Evolutionary conservation across 2,888 invertebrate species (phyloP).

Genomic region (Melitaea athalia): DNA sequence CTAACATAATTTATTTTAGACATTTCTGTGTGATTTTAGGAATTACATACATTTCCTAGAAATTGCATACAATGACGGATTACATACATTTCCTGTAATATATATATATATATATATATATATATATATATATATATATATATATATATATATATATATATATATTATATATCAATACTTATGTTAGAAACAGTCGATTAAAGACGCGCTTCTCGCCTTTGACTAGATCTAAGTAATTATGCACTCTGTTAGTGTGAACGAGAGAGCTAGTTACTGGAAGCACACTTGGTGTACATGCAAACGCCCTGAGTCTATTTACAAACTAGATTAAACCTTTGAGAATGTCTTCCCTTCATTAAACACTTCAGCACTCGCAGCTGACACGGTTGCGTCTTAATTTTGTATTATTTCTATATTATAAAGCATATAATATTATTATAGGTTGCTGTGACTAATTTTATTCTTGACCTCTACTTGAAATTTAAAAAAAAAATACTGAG

Average conservation of each 20-base stretch:
- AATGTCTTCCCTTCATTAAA: conserved; percentile 16
- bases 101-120: too few relatives aligned
- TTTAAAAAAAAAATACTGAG: not conserved
- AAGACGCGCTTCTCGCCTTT: not conserved
- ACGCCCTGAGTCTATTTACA: conserved; percentile 36
- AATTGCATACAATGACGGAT: too few relatives aligned
- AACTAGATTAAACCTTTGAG: conserved; percentile 32
- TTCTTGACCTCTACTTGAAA: not conserved
- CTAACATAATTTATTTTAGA: too few relatives aligned
- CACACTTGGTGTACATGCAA: conserved; percentile 30
- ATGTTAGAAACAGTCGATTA: not conserved
- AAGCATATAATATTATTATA: not conserved
- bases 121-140: too few relatives aligned
- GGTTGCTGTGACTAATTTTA: not conserved
- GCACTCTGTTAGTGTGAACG: conserved; percentile 10
- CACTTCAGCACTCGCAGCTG: conserved; percentile 4
- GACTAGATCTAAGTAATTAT: conserved; percentile 6
- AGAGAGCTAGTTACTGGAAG: conserved; percentile 18
- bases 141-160: too few relatives aligned
- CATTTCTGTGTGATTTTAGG: too few relatives aligned
- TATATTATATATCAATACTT: too few relatives aligned
- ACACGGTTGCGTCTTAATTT: conserved; percentile 12
- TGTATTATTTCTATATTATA: not conserved
- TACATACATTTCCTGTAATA: too few relatives aligned
- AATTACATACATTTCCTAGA: too few relatives aligned